Conservation (phyloP, 2,113 vertebrate genomes). For the Ictalurus furcatus region DNA sequence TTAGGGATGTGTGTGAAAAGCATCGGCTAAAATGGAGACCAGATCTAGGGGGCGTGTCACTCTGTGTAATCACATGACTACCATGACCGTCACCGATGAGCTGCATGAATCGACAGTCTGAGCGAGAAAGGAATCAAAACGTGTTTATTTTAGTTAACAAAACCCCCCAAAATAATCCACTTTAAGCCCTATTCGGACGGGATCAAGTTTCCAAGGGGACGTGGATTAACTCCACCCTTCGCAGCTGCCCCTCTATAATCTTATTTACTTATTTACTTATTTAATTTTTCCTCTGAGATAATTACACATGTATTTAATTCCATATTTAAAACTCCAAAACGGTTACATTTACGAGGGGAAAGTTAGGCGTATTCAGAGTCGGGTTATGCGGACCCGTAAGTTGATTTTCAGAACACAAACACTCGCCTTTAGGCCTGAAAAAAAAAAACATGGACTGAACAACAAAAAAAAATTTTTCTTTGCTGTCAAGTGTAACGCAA, state of each 20-base stretch:
- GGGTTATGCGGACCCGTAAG: too few species aligned
- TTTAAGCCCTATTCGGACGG: too few species aligned
- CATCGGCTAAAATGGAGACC: neutral
- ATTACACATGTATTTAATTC: neutral
- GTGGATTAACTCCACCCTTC: too few species aligned
- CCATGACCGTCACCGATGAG: neutral
- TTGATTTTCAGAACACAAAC: neutral
- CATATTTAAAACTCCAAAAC: too few species aligned
- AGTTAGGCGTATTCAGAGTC: neutral
- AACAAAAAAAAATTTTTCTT: too few species aligned
- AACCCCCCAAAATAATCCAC: neutral
- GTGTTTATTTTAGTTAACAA: too few species aligned
- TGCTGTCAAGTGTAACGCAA: too few species aligned
- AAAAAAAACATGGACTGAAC: too few species aligned
- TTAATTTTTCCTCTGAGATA: too few species aligned
- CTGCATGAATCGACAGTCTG: neutral
- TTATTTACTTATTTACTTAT: too few species aligned
- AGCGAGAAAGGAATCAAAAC: neutral
- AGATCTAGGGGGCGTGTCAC: neutral
- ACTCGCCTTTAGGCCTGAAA: neutral
- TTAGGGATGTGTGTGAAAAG: neutral
- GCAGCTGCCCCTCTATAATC: neutral
- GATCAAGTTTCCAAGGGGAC: too few species aligned
- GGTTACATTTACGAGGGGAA: neutral
- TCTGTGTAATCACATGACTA: neutral